Percentiles rank a stretch among this genome's conserved stretches.
Conservation (phyloP, 2,113 vertebrate genomes). For the Daphoenositta chrysoptera region DNA sequence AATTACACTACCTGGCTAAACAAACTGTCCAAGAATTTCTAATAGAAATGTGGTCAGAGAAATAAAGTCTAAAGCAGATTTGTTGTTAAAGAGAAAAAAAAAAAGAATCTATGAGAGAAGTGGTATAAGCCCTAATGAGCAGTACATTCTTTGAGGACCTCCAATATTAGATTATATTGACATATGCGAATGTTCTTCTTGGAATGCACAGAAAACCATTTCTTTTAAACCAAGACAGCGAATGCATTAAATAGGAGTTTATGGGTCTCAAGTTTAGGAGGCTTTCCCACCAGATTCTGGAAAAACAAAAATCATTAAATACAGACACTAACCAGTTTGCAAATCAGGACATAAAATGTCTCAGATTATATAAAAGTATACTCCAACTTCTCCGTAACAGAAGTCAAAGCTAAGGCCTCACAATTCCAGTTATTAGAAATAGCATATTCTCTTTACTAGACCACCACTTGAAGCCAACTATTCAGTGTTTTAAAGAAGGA, state of each 20-base stretch:
- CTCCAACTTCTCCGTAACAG: slow-evolving; percentile 66
- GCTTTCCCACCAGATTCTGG: slow-evolving; percentile 26
- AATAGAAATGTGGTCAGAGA: neutral
- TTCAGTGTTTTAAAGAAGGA: neutral
- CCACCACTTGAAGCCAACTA: neutral
- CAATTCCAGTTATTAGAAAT: slow-evolving; percentile 69
- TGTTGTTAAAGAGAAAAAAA: neutral
- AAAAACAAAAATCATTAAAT: slow-evolving; percentile 17
- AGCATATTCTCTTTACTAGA: neutral
- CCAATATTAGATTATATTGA: neutral
- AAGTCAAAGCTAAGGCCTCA: slow-evolving; percentile 80
- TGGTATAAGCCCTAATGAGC: neutral
- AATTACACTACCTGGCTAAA: slow-evolving; percentile 9
- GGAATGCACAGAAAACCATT: neutral
- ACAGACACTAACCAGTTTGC: slow-evolving; percentile 36
- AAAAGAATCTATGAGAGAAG: neutral
- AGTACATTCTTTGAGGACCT: neutral
- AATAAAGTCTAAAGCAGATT: neutral
- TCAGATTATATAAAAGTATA: slow-evolving; percentile 42
- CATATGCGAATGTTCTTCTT: neutral
- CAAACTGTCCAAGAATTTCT: neutral
- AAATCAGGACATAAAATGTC: slow-evolving; percentile 45
- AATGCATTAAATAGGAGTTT: neutral
- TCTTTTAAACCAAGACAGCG: neutral
- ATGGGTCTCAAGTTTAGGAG: neutral